These are phyloP conservation scores for Sylvia atricapilla DNA, from an alignment of 2,113 vertebrate genomes.

Conservation along the genomic window DNA sequence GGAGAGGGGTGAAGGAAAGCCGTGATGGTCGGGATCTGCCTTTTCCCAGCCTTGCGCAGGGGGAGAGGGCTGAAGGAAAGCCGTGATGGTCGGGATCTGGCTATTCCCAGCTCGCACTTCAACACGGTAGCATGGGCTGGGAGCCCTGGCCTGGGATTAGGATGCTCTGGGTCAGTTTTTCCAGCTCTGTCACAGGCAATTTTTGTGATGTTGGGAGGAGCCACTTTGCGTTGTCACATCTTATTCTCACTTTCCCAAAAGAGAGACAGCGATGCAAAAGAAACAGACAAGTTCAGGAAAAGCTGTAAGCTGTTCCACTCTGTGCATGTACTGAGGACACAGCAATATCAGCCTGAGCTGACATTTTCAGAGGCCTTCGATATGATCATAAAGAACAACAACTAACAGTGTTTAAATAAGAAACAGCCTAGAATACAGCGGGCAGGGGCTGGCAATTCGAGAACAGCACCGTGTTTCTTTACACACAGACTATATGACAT, in stretches of 20 bases:
- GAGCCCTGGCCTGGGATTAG: background rate
- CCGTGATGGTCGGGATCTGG: fast-evolving
- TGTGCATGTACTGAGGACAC: background rate
- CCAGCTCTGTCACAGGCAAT: background rate
- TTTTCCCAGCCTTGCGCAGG: background rate
- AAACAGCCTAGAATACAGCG: background rate
- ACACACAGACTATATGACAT: background rate
- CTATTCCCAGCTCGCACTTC: fast-evolving
- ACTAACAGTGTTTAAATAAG: background rate
- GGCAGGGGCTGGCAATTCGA: background rate
- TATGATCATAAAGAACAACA: background rate
- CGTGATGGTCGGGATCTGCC: too few relatives aligned
- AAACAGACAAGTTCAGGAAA: background rate
- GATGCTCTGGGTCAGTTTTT: background rate
- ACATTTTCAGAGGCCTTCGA: background rate
- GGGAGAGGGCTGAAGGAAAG: fast-evolving
- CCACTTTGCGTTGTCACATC: background rate
- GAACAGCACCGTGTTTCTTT: background rate
- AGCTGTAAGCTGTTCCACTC: background rate
- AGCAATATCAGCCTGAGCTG: background rate
- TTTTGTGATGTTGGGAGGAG: background rate
- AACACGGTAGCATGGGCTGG: fast-evolving
- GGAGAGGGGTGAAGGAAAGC: too few relatives aligned
- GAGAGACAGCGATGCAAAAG: background rate
- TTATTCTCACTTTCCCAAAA: background rate